Base-by-base conservation (phyloP, 1,140 invertebrate species). In the Limonius californicus region DNA sequence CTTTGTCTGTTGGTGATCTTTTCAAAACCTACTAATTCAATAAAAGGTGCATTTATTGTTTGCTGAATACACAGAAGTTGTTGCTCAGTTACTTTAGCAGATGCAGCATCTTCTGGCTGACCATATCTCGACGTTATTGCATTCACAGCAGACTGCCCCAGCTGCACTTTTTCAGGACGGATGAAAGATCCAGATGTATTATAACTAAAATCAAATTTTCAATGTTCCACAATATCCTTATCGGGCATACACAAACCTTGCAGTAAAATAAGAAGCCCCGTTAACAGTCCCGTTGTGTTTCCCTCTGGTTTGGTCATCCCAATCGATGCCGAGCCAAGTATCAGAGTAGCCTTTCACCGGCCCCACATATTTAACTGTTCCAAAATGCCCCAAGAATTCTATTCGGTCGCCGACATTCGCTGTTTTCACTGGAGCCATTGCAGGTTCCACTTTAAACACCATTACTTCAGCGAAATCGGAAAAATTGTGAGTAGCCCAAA, bases 231-330 rank as follows among this genome's bases (percentile, higher is more conserved):
- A n/a, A n/a, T n/a, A n/a, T n/a, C n/a, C n/a, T n/a, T n/a, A n/a
- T n/a, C n/a, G n/a, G n/a, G n/a, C n/a, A 14, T 35, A 65, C n/a
- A 61, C 27, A 39, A 68, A 90, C 85, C 82, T 84, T 1, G 92
- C 87, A 72, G 84, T 82, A 75, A 97, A 97, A 77, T 96, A 97
- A 68, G 85, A 81, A 45, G 86, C 78, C 47, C 87, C 89, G 67
- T 94, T 84, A 58, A 95, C 83, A 27, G 81, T 85, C 0, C 95
- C 95, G 84, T 94, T 86, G 73, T 98, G 95, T 77, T 95, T 96
- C 9, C 95, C 95, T 70, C 94, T 81, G 20, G 77, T 75, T 1
- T 85, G 81, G 75, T 95, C 87, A 79, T 98, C 95, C 95, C 95
- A 98, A 73, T 97, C 95, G 14, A 97, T 84, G 1, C 95, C 95